Percentiles rank a stretch among this genome's conserved stretches.
phyloP scores from a whole-genome alignment of 1,140 invertebrate genomes.

The Trichomalopsis sarcophagae region DNA sequence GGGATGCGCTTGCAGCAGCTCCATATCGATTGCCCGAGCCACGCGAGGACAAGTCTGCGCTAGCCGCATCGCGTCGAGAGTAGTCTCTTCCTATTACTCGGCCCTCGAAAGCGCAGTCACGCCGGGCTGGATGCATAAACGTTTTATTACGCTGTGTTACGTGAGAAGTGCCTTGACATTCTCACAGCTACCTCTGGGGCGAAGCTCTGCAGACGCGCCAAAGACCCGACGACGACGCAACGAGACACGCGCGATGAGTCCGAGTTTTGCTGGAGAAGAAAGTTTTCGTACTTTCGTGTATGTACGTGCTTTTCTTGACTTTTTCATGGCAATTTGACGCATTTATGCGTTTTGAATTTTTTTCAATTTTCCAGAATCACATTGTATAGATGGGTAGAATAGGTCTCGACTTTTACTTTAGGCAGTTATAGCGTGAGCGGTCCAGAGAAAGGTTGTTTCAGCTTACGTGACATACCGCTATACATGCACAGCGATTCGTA shows the following conservation, averaged over 20 bases:
- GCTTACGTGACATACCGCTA: no score
- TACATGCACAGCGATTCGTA: no score
- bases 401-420: no score
- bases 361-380: no score
- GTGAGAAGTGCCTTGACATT: constrained; percentile 50
- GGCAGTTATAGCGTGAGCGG: no score
- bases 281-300: neutral
- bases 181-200: neutral
- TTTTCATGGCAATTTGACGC: no score
- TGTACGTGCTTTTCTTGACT: neutral
- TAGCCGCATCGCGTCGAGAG: neutral
- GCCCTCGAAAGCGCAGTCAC: constrained; percentile 59
- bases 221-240: neutral
- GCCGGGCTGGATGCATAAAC: constrained; percentile 59
- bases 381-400: no score
- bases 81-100: neutral
- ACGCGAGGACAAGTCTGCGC: constrained; percentile 39
- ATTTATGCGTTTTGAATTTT: no score
- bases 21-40: constrained; percentile 55
- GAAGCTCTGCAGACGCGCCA: neutral
- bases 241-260: neutral
- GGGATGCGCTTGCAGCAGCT: neutral
- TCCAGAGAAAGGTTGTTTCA: no score
- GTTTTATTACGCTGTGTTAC: constrained; percentile 59
- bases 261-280: neutral